phyloP scores from a whole-genome alignment of 2,797 vertebrate genomes.

The Phoebastria nigripes region DNA sequence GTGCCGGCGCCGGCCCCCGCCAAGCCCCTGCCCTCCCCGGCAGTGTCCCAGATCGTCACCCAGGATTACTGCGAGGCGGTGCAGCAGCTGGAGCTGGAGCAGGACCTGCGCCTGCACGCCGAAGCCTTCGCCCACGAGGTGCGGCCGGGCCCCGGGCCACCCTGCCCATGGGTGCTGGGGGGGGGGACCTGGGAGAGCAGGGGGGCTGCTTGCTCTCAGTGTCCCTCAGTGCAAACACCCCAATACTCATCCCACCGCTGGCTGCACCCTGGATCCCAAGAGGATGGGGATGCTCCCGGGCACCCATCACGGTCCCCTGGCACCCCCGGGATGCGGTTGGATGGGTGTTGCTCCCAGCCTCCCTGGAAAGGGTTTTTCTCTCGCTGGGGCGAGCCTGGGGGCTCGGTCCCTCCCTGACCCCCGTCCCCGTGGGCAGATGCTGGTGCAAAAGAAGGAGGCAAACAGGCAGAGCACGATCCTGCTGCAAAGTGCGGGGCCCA shows the following conservation, averaged over 20 bases:
- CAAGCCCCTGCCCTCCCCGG: not conserved
- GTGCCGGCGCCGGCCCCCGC: no score
- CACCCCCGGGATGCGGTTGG: no score
- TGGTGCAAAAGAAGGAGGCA: constrained; percentile 69
- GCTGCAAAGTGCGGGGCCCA: constrained; percentile 25
- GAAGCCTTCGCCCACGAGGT: constrained; percentile 83
- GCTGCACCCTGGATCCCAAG: not conserved
- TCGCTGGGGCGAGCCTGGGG: fast-evolving
- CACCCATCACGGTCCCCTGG: fast-evolving
- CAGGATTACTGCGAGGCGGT: constrained; percentile 78
- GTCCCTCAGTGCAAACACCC: no score
- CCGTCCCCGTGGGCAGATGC: constrained; percentile 63
- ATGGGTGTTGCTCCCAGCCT: not conserved
- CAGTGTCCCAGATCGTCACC: constrained; percentile 79
- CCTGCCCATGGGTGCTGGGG: constrained; percentile 9
- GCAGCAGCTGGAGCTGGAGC: constrained; percentile 80
- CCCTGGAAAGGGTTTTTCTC: not conserved
- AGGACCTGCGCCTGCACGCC: constrained; percentile 78
- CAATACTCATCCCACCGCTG: no score
- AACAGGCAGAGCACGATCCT: constrained; percentile 57
- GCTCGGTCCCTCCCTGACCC: not conserved
- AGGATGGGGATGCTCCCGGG: not conserved
- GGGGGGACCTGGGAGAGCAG: not conserved
- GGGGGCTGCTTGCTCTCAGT: not conserved
- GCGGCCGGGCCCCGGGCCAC: not conserved